Evolutionary conservation across 2,888 invertebrate species (phyloP).

Genomic region (Papilio demoleus): DNA sequence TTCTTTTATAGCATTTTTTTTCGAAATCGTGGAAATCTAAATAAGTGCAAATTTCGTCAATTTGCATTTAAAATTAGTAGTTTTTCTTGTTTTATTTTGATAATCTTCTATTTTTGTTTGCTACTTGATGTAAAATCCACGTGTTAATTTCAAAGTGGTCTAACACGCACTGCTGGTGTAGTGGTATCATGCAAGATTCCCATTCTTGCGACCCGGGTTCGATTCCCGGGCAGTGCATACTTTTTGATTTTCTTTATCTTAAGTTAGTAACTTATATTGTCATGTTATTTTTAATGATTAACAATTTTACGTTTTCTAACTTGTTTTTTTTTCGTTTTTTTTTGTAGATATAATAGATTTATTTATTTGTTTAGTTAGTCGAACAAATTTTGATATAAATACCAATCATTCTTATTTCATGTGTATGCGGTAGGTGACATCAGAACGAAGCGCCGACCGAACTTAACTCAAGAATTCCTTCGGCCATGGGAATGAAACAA

Average conservation of each 20-base stretch:
- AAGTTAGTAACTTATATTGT: neutral
- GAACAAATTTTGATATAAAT: constrained; percentile 49
- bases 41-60: no score
- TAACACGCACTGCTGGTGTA: constrained; percentile 94
- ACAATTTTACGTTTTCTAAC: no score
- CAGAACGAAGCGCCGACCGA: constrained; percentile 64
- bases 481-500: constrained; percentile 72
- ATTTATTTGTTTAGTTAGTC: no score
- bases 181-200: constrained; percentile 99
- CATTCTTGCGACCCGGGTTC: constrained; percentile 99
- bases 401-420: constrained; percentile 51
- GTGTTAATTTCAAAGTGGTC: neutral
- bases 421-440: constrained; percentile 62
- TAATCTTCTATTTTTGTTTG: no score
- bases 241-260: constrained; percentile 26
- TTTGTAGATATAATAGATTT: no score
- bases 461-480: constrained; percentile 58
- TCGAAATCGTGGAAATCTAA: no score
- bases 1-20: no score
- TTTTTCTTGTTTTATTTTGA: neutral
- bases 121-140: neutral
- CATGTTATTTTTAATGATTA: neutral
- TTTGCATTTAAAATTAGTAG: neutral
- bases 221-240: constrained; percentile 95
- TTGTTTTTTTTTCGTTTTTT: no score